Evolutionary conservation across 2,888 invertebrate genomes (phyloP).

Genomic region (Empis stercorea): DNA sequence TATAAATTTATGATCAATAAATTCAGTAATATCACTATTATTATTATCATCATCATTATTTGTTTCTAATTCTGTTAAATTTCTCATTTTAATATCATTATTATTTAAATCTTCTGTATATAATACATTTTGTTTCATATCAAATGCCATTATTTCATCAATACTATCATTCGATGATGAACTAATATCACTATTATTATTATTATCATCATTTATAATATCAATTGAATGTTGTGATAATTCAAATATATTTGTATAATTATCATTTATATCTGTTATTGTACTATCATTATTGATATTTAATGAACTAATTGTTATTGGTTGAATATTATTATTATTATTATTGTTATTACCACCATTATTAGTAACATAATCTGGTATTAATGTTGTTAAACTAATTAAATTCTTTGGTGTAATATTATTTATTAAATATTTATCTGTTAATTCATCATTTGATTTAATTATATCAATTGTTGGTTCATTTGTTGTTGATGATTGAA

Average conservation of each 20-base stretch:
- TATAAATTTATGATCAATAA: constrained; percentile 6
- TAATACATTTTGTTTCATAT: constrained; percentile 1
- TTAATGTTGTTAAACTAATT: too few species aligned
- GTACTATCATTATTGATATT: too few species aligned
- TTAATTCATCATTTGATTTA: too few species aligned
- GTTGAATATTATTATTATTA: not conserved
- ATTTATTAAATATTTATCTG: too few species aligned
- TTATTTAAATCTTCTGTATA: constrained; percentile 1
- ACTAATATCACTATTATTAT: too few species aligned
- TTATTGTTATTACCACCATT: too few species aligned
- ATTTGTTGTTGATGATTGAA: too few species aligned
- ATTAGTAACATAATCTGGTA: too few species aligned
- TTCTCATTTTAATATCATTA: not conserved
- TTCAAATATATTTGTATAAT: too few species aligned
- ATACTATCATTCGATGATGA: not conserved
- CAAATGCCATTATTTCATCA: not conserved
- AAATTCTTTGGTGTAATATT: too few species aligned
- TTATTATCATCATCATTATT: constrained; percentile 8
- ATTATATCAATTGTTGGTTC: too few species aligned
- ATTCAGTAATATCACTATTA: constrained; percentile 8
- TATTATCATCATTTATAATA: not conserved
- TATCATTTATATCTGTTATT: too few species aligned
- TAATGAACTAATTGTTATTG: not conserved
- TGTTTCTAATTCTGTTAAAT: constrained; percentile 2
- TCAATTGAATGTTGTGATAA: not conserved